phyloP scores from a whole-genome alignment of 2,113 vertebrate genomes.

The Pedionomus torquatus region DNA sequence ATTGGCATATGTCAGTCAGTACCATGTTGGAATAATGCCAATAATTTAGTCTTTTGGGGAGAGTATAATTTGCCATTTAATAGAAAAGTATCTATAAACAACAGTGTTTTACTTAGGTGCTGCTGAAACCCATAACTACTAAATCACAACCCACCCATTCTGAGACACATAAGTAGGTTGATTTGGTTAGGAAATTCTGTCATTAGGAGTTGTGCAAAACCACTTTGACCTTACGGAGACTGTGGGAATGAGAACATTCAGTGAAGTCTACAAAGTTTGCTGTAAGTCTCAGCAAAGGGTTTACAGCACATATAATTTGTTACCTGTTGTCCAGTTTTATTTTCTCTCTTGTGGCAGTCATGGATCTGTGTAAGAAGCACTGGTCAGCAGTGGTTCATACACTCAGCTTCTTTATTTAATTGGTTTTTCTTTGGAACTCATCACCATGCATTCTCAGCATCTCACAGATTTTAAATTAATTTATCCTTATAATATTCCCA shows the following conservation, averaged over 20 bases:
- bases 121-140: slow-evolving; percentile 67
- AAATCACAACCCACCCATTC: slow-evolving; percentile 18
- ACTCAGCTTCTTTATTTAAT: neutral
- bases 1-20: slow-evolving; percentile 58
- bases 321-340: neutral
- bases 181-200: neutral
- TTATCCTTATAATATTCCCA: neutral
- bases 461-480: neutral
- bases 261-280: neutral
- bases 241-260: neutral
- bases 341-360: neutral
- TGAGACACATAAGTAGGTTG: neutral
- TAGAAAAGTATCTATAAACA: slow-evolving; percentile 40
- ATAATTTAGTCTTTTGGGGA: neutral
- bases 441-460: neutral
- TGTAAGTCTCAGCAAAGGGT: neutral
- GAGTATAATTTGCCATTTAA: slow-evolving; percentile 56
- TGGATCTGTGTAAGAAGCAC: neutral
- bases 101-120: slow-evolving; percentile 33
- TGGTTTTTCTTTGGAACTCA: neutral
- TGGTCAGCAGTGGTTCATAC: neutral
- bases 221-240: neutral
- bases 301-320: neutral
- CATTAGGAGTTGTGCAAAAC: slow-evolving; percentile 6
- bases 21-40: slow-evolving; percentile 21